These are phyloP conservation scores for Eonycteris spelaea DNA, from an alignment of 2,113 vertebrate species.

Conservation along the genomic window DNA sequence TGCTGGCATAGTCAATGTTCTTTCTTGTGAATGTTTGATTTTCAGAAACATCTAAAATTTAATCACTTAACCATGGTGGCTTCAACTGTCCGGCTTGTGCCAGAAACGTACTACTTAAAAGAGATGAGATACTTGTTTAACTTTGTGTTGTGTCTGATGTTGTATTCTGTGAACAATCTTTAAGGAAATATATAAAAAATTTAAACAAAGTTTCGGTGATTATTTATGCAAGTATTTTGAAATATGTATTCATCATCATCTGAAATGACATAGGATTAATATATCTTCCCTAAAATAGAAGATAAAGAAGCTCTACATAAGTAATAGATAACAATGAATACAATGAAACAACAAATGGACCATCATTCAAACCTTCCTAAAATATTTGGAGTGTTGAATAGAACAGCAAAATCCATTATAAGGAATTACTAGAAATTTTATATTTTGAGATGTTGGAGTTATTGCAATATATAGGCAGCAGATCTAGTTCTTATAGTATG, in stretches of 20 bases:
- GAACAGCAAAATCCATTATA: not conserved
- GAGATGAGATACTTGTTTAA: not conserved
- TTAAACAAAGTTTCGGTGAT: not conserved
- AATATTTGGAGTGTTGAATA: not conserved
- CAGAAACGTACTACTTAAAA: not conserved
- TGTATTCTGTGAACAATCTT: not conserved
- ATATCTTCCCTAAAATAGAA: not conserved
- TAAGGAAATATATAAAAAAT: not conserved
- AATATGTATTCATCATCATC: not conserved
- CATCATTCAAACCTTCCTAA: not conserved
- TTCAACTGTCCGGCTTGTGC: not conserved
- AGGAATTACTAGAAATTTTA: not conserved
- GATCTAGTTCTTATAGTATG: not conserved
- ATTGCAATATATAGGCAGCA: not conserved
- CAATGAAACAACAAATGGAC: not conserved
- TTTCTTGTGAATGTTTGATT: not conserved
- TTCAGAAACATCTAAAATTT: not conserved
- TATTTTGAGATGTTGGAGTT: not conserved
- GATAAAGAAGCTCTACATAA: not conserved
- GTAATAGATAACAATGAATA: not conserved
- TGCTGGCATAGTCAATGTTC: not conserved
- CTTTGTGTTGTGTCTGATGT: not conserved
- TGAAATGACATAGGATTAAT: not conserved
- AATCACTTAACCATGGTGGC: not conserved
- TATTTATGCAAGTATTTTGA: not conserved